These are phyloP conservation scores for Coleophora deauratella DNA, from an alignment of 2,888 invertebrate genomes.

Conservation along the genomic window DNA sequence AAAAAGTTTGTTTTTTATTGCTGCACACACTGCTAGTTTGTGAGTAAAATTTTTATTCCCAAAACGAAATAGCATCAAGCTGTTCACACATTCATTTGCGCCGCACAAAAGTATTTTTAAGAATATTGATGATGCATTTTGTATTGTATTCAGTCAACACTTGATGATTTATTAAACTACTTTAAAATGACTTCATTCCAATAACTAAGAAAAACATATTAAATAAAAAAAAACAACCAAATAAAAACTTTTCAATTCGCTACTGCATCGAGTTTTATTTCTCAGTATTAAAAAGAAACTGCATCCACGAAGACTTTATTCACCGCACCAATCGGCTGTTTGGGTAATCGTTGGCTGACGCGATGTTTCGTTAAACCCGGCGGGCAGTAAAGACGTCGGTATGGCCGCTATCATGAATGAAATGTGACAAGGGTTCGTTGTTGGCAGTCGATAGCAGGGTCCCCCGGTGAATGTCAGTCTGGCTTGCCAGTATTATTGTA, in stretches of 20 bases:
- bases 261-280: background rate
- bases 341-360: conserved; percentile 2
- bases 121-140: conserved; percentile 6
- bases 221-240: background rate
- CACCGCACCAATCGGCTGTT: conserved; percentile 1
- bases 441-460: conserved; percentile 26
- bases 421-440: conserved; percentile 41
- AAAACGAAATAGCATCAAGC: no score
- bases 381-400: conserved; percentile 54
- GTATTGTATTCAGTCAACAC: conserved; percentile 5
- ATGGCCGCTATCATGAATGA: conserved; percentile 29
- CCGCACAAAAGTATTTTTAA: no score
- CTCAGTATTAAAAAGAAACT: background rate
- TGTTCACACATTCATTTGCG: no score
- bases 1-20: no score
- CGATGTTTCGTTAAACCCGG: conserved; percentile 15
- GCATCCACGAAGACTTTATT: background rate
- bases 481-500: background rate
- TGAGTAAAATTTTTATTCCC: no score
- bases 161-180: conserved; percentile 2
- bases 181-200: conserved; percentile 2
- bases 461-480: conserved; percentile 7
- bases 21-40: no score
- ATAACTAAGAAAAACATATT: background rate
- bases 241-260: background rate